A percentile compares a stretch with the other conserved stretches of the same genome.
Evolutionary conservation across 1,140 invertebrate species (phyloP).

Genomic region (Microplitis demolitor): DNA sequence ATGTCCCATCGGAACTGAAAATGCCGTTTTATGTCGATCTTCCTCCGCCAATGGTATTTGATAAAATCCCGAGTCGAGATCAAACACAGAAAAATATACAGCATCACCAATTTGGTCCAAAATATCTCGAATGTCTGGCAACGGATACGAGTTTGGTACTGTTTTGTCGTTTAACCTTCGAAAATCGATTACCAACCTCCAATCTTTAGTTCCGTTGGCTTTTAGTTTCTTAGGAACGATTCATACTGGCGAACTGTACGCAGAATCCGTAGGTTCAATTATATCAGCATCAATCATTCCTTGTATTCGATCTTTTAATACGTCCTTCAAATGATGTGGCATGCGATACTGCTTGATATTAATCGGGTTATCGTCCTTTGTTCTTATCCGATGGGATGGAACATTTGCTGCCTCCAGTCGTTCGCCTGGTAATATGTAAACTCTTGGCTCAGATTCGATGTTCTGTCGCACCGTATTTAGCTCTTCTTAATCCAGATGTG

Average conservation of each 20-base stretch:
- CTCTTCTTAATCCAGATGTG: too few species aligned
- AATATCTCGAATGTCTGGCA: not conserved
- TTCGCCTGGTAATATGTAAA: not conserved
- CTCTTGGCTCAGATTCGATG: too few species aligned
- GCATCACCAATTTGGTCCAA: not conserved
- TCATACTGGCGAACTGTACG: not conserved
- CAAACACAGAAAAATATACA: not conserved
- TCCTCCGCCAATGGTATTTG: not conserved
- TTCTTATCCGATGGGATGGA: constrained; percentile 3
- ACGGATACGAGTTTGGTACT: not conserved
- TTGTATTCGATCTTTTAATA: not conserved
- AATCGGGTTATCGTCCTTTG: not conserved
- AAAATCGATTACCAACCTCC: not conserved
- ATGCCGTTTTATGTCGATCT: not conserved
- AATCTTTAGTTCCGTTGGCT: not conserved
- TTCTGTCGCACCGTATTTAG: too few species aligned
- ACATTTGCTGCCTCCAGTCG: not conserved
- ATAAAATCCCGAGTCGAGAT: not conserved
- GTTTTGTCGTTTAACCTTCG: not conserved
- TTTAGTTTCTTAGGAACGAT: not conserved
- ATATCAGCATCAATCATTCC: not conserved
- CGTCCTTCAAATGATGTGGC: not conserved
- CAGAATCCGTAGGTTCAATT: not conserved
- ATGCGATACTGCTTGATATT: not conserved
- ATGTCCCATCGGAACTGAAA: not conserved